Evolutionary conservation across 30 jellyfish, hydroid and myxozoan species (phyloP).

Genomic region (Hydractinia symbiolongicarpus): DNA sequence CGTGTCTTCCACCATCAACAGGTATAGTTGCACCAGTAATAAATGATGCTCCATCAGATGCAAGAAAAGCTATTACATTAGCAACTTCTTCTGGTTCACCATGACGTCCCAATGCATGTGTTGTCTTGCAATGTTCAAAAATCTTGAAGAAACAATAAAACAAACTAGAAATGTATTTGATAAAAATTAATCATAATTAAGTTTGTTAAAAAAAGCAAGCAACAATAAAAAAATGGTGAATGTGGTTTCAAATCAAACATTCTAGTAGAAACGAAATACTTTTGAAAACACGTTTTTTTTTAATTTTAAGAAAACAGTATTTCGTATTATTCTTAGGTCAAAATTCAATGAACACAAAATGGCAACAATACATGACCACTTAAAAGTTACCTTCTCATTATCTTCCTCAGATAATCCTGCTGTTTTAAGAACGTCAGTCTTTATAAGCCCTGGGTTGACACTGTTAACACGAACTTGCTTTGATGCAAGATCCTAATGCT

Average conservation of each 20-base stretch:
- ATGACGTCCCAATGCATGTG: conserved; percentile 90
- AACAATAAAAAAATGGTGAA: too few relatives aligned
- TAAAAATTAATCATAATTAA: too few relatives aligned
- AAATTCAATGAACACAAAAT: too few relatives aligned
- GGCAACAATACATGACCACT: too few relatives aligned
- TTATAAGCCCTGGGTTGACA: conserved; percentile 88
- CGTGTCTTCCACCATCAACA: conserved; percentile 94
- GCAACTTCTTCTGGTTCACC: conserved; percentile 91
- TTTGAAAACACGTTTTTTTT: too few relatives aligned
- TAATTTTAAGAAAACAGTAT: too few relatives aligned
- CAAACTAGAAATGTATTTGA: too few relatives aligned
- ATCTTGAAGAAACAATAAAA: conserved; percentile 29
- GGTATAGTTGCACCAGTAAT: conserved; percentile 90
- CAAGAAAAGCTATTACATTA: conserved; percentile 76
- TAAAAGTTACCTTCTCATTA: conserved; percentile 43
- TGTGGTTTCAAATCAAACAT: too few relatives aligned
- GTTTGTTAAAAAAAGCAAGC: too few relatives aligned
- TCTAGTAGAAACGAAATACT: not conserved
- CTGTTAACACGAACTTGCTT: conserved; percentile 83
- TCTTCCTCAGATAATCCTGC: conserved; percentile 61
- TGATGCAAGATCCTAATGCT: conserved; percentile 92
- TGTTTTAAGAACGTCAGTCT: conserved; percentile 53
- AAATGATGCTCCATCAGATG: conserved; percentile 86
- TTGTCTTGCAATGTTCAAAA: conserved; percentile 54
- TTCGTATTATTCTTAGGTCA: too few relatives aligned